Evolutionary conservation across 2,888 invertebrate species (phyloP).

Genomic region (Heteropelma amictum): DNA sequence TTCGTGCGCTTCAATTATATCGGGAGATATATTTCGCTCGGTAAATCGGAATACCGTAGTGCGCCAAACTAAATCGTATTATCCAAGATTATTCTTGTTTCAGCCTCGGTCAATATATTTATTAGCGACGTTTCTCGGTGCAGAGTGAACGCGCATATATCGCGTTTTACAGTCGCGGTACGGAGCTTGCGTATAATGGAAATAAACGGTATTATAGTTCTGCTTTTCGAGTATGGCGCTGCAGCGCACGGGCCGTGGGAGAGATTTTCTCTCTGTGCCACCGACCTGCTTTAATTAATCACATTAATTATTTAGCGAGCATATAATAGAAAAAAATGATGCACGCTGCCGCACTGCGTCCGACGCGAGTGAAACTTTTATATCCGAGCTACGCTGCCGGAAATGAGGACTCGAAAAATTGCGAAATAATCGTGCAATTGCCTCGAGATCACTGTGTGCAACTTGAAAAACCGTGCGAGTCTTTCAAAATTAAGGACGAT

Average conservation of each 20-base stretch:
- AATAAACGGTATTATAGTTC: slow-evolving; percentile 46
- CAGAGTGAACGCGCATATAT: neutral
- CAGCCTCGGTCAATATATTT: neutral
- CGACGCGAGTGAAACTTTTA: too few relatives aligned
- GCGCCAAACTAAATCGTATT: slow-evolving; percentile 55
- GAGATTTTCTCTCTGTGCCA: slow-evolving; percentile 1
- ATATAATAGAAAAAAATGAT: neutral
- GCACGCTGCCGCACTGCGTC: too few relatives aligned
- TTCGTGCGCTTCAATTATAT: slow-evolving; percentile 52
- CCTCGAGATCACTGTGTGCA: too few relatives aligned
- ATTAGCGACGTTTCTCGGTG: neutral
- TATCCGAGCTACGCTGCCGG: too few relatives aligned
- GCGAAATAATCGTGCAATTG: too few relatives aligned
- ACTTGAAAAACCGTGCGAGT: too few relatives aligned
- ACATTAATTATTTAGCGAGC: neutral
- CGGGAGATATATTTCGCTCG: slow-evolving; percentile 37
- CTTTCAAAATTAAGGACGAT: too few relatives aligned
- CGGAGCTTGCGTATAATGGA: slow-evolving; percentile 45
- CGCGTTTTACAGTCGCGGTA: neutral
- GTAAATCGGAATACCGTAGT: slow-evolving; percentile 43
- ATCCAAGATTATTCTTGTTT: slow-evolving; percentile 40
- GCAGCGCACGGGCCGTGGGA: neutral
- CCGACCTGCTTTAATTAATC: neutral
- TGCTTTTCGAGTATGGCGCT: neutral
- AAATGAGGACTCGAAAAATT: too few relatives aligned